These are phyloP conservation scores for Abrostola triplasia DNA, from an alignment of 2,888 invertebrate species.

Conservation along the genomic window DNA sequence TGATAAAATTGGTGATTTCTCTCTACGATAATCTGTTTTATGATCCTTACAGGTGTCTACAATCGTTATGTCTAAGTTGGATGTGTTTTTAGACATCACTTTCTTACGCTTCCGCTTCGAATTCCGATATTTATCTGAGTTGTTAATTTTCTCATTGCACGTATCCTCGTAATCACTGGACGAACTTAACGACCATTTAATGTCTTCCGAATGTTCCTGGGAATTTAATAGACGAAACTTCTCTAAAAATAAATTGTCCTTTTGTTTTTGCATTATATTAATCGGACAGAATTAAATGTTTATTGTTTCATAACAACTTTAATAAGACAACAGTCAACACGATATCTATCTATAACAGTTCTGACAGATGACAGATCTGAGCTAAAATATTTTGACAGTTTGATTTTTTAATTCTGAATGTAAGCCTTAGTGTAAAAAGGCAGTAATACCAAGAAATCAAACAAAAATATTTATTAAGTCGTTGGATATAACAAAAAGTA, in stretches of 20 bases:
- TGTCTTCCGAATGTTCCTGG: constrained; percentile 75
- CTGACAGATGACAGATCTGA: too few species aligned
- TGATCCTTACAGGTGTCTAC: constrained; percentile 55
- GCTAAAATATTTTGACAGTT: too few species aligned
- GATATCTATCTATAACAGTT: too few species aligned
- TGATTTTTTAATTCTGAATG: too few species aligned
- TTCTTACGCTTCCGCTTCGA: constrained; percentile 76
- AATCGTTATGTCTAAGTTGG: constrained; percentile 73
- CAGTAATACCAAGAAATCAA: too few species aligned
- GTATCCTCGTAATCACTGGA: constrained; percentile 76
- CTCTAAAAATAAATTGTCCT: constrained; percentile 69
- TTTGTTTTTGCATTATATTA: constrained; percentile 65
- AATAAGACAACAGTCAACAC: too few species aligned
- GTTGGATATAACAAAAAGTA: too few species aligned
- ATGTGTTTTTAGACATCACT: constrained; percentile 65
- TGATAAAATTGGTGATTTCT: constrained; percentile 63
- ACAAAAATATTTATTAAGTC: too few species aligned
- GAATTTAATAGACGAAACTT: constrained; percentile 76
- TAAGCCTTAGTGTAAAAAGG: too few species aligned
- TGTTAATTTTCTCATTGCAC: constrained; percentile 43
- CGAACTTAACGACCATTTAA: constrained; percentile 79
- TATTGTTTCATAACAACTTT: too few species aligned
- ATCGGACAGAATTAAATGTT: too few species aligned
- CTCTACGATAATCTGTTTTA: constrained; percentile 31
- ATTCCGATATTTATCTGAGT: constrained; percentile 43